Percentiles rank a stretch among this genome's conserved stretches.
Conservation (phyloP, 2,113 vertebrate genomes). For the Girardinichthys multiradiatus region DNA sequence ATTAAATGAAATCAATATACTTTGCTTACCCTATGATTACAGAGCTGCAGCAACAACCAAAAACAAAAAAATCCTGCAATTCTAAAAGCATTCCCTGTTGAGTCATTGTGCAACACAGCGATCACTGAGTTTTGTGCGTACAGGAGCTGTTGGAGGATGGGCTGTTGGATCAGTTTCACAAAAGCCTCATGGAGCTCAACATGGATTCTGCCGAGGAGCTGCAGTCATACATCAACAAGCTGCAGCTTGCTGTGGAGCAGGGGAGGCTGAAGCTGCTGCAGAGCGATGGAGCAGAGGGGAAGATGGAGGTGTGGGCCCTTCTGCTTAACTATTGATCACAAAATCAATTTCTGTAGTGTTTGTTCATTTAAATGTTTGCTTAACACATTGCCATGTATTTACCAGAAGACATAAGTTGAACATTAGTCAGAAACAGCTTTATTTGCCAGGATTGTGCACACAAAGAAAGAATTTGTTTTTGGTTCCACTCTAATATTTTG, state of each 20-base stretch:
- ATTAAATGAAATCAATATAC: background rate
- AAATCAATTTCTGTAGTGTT: background rate
- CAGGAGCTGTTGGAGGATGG: slow-evolving; percentile 82
- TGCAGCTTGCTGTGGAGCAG: slow-evolving; percentile 89
- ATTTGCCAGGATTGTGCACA: too few relatives aligned
- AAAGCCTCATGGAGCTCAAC: slow-evolving; percentile 92
- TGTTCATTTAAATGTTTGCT: background rate
- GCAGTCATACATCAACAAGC: slow-evolving; percentile 95
- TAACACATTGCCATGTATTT: background rate
- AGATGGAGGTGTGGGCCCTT: slow-evolving; percentile 81
- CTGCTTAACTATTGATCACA: background rate
- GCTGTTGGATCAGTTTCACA: slow-evolving; percentile 88
- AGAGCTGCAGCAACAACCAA: background rate
- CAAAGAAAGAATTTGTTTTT: too few relatives aligned
- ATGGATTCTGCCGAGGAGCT: slow-evolving; percentile 98
- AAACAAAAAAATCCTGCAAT: background rate
- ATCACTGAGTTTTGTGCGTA: slow-evolving; percentile 30
- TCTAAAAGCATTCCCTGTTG: background rate
- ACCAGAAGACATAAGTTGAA: too few relatives aligned
- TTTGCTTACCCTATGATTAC: background rate
- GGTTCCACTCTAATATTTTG: too few relatives aligned
- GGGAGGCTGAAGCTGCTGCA: slow-evolving; percentile 88
- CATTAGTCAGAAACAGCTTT: too few relatives aligned
- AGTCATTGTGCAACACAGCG: background rate
- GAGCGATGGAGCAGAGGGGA: slow-evolving; percentile 86